Evolutionary conservation across 2,888 invertebrate species (phyloP), one percentile per base, ranked within the genome.

Genomic region (Sphaeridia pumilis): DNA sequence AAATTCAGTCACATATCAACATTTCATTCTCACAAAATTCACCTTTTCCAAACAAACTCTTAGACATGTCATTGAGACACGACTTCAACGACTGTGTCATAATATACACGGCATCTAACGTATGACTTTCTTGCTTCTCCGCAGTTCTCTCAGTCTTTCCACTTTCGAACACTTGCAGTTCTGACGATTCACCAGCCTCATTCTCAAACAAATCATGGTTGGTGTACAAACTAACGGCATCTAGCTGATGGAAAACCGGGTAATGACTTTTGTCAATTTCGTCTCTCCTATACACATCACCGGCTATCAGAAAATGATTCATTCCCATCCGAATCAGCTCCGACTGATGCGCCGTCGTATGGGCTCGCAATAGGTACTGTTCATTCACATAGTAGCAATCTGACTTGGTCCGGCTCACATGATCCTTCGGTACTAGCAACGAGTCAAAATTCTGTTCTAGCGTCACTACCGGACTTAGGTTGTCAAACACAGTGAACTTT

Each of bases 271-370:
- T 74, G 70, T 99, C 94, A 65, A 98, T 89, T 72, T 88, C 87
- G 75, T 99, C 98, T 61, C 94, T 76, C 41, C 98, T 76, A 70
- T 93, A 99, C 1, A 97, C 97, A 74, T 98, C 97, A 4, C 97
- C 98, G 46, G 89, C 79, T 65, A 92, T 81, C 21, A 98, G 70
- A 70, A 97, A 98, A 68, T 88, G 86, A 69, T 95, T 84, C 59
- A 94, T 72, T 0, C 94, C 94, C 64, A 84, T 78, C 52, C 78
- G 74, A 36, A 98, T 81, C 28, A 98, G 73, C 66, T 93, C 90
- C 41, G 81, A 75, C 70, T 95, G 93, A 72, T 97, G 94, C 1
- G 93, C 93, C 2, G 93, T 93, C 66, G 88, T 92, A 67, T 97
- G 97, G 0, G 88, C 87, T 50, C 97, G 73, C 22, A 98, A 72